Conservation (phyloP, 2,797 vertebrate species). For the Rhynchonycteris naso region DNA sequence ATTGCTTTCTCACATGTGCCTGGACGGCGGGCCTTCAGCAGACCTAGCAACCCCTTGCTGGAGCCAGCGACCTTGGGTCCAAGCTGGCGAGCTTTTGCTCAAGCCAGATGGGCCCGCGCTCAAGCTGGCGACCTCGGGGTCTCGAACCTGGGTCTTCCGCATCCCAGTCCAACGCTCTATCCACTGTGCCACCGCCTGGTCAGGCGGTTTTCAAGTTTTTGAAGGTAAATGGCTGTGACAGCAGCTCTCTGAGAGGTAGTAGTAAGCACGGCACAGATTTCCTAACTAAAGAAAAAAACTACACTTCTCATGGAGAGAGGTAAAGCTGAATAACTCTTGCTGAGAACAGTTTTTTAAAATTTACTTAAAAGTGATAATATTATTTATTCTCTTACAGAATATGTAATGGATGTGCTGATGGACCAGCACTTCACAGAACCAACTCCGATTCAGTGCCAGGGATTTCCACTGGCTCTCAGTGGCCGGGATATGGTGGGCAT, state of each 20-base stretch:
- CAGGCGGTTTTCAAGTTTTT: not conserved
- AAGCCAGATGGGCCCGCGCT: no score
- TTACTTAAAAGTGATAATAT: not conserved
- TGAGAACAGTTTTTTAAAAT: not conserved
- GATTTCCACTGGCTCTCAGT: constrained; percentile 95
- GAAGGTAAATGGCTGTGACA: not conserved
- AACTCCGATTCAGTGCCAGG: constrained; percentile 97
- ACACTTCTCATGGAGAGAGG: not conserved
- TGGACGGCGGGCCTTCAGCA: no score
- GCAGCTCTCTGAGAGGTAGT: not conserved
- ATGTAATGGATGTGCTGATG: constrained; percentile 95
- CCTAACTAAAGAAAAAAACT: not conserved
- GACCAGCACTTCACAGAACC: constrained; percentile 98
- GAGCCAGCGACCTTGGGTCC: no score
- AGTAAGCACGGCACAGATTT: not conserved
- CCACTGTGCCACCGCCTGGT: no score
- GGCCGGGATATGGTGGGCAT: constrained; percentile 99
- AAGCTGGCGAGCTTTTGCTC: no score
- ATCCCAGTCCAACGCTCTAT: no score
- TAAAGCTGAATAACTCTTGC: not conserved
- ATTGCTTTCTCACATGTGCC: no score
- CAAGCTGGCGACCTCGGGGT: no score
- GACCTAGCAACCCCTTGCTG: no score
- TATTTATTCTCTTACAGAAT: constrained; percentile 87
- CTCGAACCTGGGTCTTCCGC: no score